phyloP scores from a whole-genome alignment of 2,888 invertebrate species.

The Drosophila incognita region DNA sequence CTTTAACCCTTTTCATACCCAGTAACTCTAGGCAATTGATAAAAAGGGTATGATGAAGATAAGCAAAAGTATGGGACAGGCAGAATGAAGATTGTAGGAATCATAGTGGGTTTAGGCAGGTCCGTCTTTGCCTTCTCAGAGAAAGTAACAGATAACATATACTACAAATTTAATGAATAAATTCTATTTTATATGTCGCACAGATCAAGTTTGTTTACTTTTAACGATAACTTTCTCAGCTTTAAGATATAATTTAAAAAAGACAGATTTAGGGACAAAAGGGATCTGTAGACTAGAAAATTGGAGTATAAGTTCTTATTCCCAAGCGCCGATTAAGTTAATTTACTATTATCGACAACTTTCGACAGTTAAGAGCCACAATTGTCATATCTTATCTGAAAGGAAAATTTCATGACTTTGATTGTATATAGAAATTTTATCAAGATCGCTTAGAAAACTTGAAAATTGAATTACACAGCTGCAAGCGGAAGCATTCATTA shows the following conservation, averaged over 20 bases:
- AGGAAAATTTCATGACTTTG: neutral
- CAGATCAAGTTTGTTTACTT: neutral
- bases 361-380: neutral
- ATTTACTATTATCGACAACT: neutral
- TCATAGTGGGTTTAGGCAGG: neutral
- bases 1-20: slow-evolving; percentile 45
- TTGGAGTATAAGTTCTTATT: neutral
- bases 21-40: neutral
- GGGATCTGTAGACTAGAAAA: rapidly evolving
- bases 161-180: neutral
- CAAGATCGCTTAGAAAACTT: neutral
- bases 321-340: neutral
- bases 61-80: neutral
- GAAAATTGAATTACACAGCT: neutral
- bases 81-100: neutral
- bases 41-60: too few species aligned
- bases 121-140: neutral
- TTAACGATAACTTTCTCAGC: neutral
- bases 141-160: neutral
- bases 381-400: neutral
- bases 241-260: neutral
- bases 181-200: rapidly evolving
- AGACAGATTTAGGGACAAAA: neutral
- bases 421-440: neutral
- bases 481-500: neutral